Percentiles rank a stretch among this genome's conserved stretches.
Evolutionary conservation across 2,797 vertebrate species (phyloP).

Genomic region (Mionectes olivaceus): DNA sequence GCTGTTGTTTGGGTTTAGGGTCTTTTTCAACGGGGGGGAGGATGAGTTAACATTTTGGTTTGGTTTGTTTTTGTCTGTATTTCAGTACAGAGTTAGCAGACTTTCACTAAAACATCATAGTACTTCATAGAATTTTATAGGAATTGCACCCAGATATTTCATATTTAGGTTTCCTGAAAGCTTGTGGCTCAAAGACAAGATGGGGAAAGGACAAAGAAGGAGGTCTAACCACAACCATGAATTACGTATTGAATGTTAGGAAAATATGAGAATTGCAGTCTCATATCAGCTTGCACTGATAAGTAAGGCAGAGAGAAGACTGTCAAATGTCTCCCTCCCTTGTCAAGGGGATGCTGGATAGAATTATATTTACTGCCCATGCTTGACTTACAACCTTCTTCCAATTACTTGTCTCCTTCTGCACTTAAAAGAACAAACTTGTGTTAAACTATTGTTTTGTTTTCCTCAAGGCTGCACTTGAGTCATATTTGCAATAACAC

Average conservation of each 20-base stretch:
- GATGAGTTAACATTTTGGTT: not conserved
- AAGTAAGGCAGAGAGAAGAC: not conserved
- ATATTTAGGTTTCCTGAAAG: not conserved
- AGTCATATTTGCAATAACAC: not conserved
- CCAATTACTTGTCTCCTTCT: not conserved
- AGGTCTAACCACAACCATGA: not conserved
- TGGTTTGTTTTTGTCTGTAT: not conserved
- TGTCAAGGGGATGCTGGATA: not conserved
- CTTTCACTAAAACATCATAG: not conserved
- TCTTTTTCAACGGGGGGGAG: not conserved
- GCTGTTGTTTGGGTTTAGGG: not conserved
- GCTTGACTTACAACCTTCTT: not conserved
- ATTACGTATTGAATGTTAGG: not conserved
- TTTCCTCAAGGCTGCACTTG: not conserved
- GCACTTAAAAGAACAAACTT: not conserved
- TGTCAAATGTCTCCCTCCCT: not conserved
- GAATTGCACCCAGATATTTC: not conserved
- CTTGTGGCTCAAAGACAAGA: not conserved
- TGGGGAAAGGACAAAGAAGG: not conserved
- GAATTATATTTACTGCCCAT: not conserved
- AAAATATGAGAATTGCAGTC: not conserved
- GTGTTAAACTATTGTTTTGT: not conserved
- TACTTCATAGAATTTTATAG: not conserved
- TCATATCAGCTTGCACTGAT: not conserved
- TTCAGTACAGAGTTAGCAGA: not conserved